Evolutionary conservation across 2,113 vertebrate species (phyloP).

Genomic region (Anguilla japonica): DNA sequence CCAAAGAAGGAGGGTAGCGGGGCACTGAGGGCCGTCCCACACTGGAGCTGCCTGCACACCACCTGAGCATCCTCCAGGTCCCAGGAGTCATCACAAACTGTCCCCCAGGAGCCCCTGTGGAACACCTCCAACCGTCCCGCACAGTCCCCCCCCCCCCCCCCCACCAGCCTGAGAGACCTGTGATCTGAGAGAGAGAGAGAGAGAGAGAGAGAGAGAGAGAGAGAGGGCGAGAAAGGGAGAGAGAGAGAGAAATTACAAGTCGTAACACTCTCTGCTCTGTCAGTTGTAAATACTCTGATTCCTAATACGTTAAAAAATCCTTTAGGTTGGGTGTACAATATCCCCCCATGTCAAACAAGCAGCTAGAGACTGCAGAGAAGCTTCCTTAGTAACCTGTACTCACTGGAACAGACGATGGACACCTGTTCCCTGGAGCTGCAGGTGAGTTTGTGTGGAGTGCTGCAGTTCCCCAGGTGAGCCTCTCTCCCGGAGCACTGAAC

Average conservation of each 20-base stretch:
- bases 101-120: constrained; percentile 40
- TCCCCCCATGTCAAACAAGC: no score
- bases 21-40: constrained; percentile 32
- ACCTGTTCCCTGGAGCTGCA: not conserved
- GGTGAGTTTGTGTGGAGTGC: not conserved
- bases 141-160: constrained; percentile 38
- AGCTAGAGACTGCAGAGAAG: no score
- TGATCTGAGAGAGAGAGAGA: no score
- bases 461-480: not conserved
- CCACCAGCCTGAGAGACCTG: not conserved
- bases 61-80: constrained; percentile 41
- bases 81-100: constrained; percentile 42
- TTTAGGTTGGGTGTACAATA: no score
- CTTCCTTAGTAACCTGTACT: not conserved
- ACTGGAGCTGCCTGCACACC: constrained; percentile 44
- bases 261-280: no score
- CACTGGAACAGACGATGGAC: not conserved
- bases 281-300: not conserved
- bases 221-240: no score
- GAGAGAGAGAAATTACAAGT: no score
- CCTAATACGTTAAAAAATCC: no score
- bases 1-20: constrained; percentile 32
- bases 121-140: constrained; percentile 9
- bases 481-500: not conserved
- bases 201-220: no score